Base-by-base conservation (phyloP, 2,797 vertebrate genomes). In the Hippocampus kuda region DNA sequence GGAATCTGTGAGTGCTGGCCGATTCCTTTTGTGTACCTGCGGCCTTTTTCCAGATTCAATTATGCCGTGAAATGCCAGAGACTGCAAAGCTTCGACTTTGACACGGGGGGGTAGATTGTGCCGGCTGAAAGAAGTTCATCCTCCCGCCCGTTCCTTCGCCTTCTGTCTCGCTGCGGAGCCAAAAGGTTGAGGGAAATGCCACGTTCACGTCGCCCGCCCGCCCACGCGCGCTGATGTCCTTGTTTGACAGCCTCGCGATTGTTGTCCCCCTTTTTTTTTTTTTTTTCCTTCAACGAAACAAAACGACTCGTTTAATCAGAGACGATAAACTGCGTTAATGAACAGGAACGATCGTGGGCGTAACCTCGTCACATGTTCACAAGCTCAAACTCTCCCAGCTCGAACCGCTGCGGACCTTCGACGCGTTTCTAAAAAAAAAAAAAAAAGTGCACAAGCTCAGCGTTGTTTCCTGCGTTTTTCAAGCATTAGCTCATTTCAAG, bases 61-160 rank as follows among this genome's bases (percentile, higher is more conserved):
- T 78, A 82, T 80, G 70, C 75, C 70, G 73, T 75, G 79, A 83
- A 86, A 85, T 83, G 84, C 79, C 83, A 81, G 72, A 66, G 79
- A 80, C 78, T 72, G 73, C 73, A 79, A 68, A 79, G 72, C 78
- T 70, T 49, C 46, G 72, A 69, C 74, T 73, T 65, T 68, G 78
- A 68, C 76, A 80, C 44, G 10, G 26, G 46, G 26, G 46, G 24
- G 64, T 38, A 51, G 65, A 51, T 66, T 48, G 48, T 27, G 46
- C 4, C 13, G 15, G 44, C 38, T 13, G 10, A 65, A 66, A 53
- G 53, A 66, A 34, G 48, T 53, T 59, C 57, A 46, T 78, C 73
- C 67, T 27, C 18, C 13, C 26, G 53, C 63, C 26, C 74, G 77
- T 53, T n/a, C 49, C 53, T 41, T 57, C 60, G 73, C 56, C 72